These are phyloP conservation scores for Sitodiplosis mosellana DNA, from an alignment of 1,140 invertebrate genomes.

Conservation along the genomic window DNA sequence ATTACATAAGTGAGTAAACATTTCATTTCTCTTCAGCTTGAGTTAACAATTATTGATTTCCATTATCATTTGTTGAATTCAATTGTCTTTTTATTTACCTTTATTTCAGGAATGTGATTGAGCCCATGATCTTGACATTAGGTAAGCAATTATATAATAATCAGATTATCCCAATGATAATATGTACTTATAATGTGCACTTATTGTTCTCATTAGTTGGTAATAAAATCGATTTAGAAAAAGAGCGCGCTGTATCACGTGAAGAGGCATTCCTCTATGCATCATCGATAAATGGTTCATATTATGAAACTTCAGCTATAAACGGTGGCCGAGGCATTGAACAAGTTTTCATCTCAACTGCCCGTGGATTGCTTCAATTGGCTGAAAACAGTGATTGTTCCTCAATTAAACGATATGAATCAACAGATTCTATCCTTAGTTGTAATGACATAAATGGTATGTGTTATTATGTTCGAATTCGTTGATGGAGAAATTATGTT, in stretches of 20 bases:
- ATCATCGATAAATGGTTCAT: slow-evolving; percentile 58
- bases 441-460: slow-evolving; percentile 10
- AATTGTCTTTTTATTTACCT: too few species aligned
- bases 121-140: slow-evolving; percentile 50
- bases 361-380: slow-evolving; percentile 32
- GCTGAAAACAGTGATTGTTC: slow-evolving; percentile 25
- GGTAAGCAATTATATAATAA: too few species aligned
- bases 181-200: too few species aligned
- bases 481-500: too few species aligned
- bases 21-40: too few species aligned
- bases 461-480: too few species aligned
- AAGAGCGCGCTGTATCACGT: slow-evolving; percentile 36
- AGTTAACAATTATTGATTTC: too few species aligned
- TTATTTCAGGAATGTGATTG: slow-evolving; percentile 57
- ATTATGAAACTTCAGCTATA: slow-evolving; percentile 67
- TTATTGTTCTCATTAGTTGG: too few species aligned
- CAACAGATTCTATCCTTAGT: slow-evolving; percentile 21
- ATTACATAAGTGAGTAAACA: slow-evolving; percentile 31
- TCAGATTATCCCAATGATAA: too few species aligned
- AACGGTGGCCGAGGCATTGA: slow-evolving; percentile 53
- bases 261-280: slow-evolving; percentile 61
- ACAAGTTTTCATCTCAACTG: slow-evolving; percentile 44
- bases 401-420: slow-evolving; percentile 31
- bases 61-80: too few species aligned
- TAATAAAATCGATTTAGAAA: slow-evolving; percentile 60